Conservation (phyloP, 2,113 vertebrate genomes). For the Pelusios castaneus region DNA sequence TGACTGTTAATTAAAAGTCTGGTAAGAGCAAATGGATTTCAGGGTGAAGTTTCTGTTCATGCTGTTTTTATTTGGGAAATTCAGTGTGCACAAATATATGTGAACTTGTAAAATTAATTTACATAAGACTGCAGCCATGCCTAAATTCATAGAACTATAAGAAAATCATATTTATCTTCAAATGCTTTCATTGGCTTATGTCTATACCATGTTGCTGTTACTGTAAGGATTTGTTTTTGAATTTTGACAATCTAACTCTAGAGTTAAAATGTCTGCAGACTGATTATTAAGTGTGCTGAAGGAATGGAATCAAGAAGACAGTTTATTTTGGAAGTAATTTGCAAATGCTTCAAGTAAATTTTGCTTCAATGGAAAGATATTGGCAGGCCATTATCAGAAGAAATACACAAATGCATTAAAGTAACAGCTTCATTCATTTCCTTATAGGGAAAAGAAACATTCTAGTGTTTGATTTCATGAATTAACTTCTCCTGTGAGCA, state of each 20-base stretch:
- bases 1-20: conserved; percentile 79
- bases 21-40: conserved; percentile 65
- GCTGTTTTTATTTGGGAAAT: conserved; percentile 70
- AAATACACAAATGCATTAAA: background rate
- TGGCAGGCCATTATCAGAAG: background rate
- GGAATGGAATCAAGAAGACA: background rate
- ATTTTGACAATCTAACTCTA: background rate
- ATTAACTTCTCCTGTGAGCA: background rate
- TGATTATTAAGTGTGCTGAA: background rate
- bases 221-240: background rate
- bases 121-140: conserved; percentile 8
- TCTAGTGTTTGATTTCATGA: background rate
- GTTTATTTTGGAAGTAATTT: background rate
- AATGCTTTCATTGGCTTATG: background rate
- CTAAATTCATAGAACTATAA: background rate
- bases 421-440: background rate
- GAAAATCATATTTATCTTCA: background rate
- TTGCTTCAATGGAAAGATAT: background rate
- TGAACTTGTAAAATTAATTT: conserved; percentile 57
- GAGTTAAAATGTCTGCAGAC: background rate
- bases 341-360: background rate
- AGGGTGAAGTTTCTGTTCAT: conserved; percentile 62
- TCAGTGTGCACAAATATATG: conserved; percentile 52
- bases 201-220: background rate
- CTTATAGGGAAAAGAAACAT: background rate